A percentile compares a stretch with the other conserved stretches of the same genome.
Evolutionary conservation across 2,113 vertebrate species (phyloP).

Genomic region (Syngnathus typhle): DNA sequence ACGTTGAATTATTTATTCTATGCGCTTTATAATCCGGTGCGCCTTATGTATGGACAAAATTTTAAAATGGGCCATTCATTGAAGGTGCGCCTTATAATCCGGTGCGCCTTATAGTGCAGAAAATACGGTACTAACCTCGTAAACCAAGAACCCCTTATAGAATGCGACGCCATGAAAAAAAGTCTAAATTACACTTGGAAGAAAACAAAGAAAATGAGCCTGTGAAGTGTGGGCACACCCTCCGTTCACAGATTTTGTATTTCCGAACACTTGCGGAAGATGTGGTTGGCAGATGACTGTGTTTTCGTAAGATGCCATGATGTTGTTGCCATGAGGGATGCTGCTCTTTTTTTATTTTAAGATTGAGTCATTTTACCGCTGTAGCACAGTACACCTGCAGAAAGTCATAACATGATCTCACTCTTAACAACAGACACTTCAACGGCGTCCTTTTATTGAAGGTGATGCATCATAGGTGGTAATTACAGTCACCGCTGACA

Average conservation of each 20-base stretch:
- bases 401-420: conserved; percentile 55
- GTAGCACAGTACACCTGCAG: conserved; percentile 22
- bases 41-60: too few species aligned
- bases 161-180: neutral
- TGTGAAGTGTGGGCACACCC: neutral
- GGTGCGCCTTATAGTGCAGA: too few species aligned
- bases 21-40: too few species aligned
- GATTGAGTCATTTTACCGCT: conserved; percentile 8
- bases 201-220: neutral
- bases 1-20: too few species aligned
- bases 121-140: too few species aligned
- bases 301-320: neutral
- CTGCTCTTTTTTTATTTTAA: neutral
- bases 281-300: neutral
- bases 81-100: too few species aligned
- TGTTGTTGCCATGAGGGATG: neutral
- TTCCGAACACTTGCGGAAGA: neutral
- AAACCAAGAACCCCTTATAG: too few species aligned
- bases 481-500: conserved; percentile 59
- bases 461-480: conserved; percentile 54
- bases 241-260: neutral
- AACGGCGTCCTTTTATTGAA: conserved; percentile 43
- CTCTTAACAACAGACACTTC: conserved; percentile 38
- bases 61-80: too few species aligned
- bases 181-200: neutral